Evolutionary conservation across 2,888 invertebrate genomes (phyloP).

Genomic region (Fabriciana adippe): DNA sequence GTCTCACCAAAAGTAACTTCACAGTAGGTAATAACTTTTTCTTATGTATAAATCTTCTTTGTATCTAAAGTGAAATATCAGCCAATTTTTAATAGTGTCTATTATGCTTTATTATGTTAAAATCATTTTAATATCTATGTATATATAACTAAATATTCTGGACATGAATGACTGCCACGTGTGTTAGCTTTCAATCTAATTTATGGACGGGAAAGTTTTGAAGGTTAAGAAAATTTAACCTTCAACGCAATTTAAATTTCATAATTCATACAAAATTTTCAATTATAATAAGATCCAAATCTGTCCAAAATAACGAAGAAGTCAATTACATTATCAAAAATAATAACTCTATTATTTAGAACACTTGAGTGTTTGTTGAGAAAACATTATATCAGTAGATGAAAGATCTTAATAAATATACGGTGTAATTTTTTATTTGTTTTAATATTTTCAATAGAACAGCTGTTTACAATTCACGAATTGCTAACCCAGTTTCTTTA

Average conservation of each 20-base stretch:
- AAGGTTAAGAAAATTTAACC: slow-evolving; percentile 7
- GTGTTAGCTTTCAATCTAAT: slow-evolving; percentile 10
- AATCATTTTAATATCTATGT: background rate
- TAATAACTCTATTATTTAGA: too few relatives aligned
- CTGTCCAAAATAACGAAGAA: too few relatives aligned
- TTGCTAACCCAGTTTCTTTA: slow-evolving; percentile 8
- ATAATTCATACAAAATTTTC: background rate
- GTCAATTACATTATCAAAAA: too few relatives aligned
- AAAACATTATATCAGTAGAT: background rate
- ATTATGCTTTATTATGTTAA: slow-evolving; percentile 1
- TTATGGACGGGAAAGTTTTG: slow-evolving; percentile 10
- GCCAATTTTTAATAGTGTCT: background rate
- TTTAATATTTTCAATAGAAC: background rate
- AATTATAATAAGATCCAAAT: too few relatives aligned
- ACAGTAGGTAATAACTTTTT: too few relatives aligned
- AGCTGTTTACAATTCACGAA: background rate
- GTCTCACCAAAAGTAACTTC: too few relatives aligned
- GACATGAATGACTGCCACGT: slow-evolving; percentile 7
- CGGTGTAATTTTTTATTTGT: background rate
- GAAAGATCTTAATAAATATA: background rate
- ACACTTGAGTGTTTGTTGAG: too few relatives aligned
- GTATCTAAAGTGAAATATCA: too few relatives aligned
- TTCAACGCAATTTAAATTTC: background rate
- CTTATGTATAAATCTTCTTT: too few relatives aligned
- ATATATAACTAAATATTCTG: slow-evolving; percentile 9